These are phyloP conservation scores for Zaprionus africanus DNA, from an alignment of 1,140 invertebrate species.

Conservation along the genomic window DNA sequence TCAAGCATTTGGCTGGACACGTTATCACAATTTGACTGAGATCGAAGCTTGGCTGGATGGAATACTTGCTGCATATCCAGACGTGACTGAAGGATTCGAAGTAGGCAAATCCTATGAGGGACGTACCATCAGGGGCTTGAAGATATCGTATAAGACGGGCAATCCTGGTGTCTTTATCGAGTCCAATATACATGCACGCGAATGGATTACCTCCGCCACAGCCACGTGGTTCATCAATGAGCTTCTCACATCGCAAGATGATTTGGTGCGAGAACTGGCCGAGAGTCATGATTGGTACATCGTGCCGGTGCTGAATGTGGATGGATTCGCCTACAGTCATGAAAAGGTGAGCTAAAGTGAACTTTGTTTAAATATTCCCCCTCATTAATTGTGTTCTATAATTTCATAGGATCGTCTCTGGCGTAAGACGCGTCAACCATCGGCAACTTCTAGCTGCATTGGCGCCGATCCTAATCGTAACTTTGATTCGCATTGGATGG, in stretches of 20 bases:
- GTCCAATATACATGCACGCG: constrained; percentile 85
- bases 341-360: constrained; percentile 44
- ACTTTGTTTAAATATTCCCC: background rate
- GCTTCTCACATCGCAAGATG: constrained; percentile 77
- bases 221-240: constrained; percentile 86
- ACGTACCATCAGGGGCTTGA: constrained; percentile 86
- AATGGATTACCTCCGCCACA: constrained; percentile 87
- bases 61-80: constrained; percentile 76
- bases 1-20: constrained; percentile 77
- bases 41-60: constrained; percentile 85
- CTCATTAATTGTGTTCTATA: background rate
- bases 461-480: constrained; percentile 90
- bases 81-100: constrained; percentile 42
- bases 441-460: constrained; percentile 83
- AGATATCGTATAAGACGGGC: constrained; percentile 86
- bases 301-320: constrained; percentile 90
- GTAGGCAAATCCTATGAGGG: constrained; percentile 86
- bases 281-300: constrained; percentile 88
- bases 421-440: constrained; percentile 85
- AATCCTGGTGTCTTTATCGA: constrained; percentile 86
- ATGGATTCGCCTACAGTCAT: constrained; percentile 89
- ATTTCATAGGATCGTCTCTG: constrained; percentile 84
- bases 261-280: constrained; percentile 77
- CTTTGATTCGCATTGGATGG: constrained; percentile 88
- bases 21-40: constrained; percentile 83